Conservation (phyloP, 2,797 vertebrate genomes). For the Coranthus polyacanthus region DNA sequence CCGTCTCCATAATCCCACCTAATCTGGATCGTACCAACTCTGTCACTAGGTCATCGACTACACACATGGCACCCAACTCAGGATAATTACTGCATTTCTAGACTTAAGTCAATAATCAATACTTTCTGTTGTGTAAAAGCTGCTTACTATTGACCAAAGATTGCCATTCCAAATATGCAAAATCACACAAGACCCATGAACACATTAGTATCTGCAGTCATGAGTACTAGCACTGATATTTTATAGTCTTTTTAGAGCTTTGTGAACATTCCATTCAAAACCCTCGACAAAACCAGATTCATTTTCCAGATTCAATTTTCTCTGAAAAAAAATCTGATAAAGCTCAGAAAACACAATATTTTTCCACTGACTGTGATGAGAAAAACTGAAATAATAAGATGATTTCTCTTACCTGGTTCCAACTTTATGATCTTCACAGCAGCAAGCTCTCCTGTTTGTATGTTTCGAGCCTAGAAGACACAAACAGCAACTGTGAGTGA, state of each 20-base stretch:
- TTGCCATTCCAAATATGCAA: neutral
- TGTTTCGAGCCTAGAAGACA: slow-evolving; percentile 94
- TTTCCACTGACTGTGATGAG: neutral
- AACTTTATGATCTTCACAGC: slow-evolving; percentile 99
- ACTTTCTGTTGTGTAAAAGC: too few relatives aligned
- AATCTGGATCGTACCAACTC: slow-evolving; percentile 74
- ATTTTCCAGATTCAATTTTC: slow-evolving; percentile 31
- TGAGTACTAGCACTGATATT: slow-evolving; percentile 9
- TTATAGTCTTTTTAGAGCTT: slow-evolving; percentile 5
- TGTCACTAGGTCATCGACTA: slow-evolving; percentile 73
- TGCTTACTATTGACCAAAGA: neutral
- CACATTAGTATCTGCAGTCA: slow-evolving; percentile 13
- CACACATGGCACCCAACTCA: neutral
- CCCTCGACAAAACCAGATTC: slow-evolving; percentile 9
- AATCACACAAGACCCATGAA: neutral
- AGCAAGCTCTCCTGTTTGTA: slow-evolving; percentile 94
- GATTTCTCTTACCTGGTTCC: slow-evolving; percentile 92
- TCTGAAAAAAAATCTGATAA: neutral
- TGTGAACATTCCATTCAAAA: slow-evolving; percentile 9
- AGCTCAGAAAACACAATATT: neutral
- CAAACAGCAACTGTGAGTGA: neutral
- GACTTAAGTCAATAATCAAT: neutral
- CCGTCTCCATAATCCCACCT: slow-evolving; percentile 73
- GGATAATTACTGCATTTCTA: neutral
- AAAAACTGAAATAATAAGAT: slow-evolving; percentile 18